Conservation (phyloP, 2,888 invertebrate species). For the Ophion ventricosus region DNA sequence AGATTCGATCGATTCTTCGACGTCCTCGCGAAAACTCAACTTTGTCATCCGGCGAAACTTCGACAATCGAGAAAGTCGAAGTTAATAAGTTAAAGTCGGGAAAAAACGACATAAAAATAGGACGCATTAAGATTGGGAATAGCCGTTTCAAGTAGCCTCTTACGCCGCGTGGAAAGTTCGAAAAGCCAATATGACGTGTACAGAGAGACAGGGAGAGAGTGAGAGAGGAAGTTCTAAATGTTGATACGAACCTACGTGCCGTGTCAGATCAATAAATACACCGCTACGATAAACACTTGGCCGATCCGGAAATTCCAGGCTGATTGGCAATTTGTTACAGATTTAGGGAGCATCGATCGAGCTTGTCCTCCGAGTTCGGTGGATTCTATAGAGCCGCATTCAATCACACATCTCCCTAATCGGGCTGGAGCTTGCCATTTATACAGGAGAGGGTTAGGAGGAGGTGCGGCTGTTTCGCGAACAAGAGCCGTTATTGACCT, state of each 20-base stretch:
- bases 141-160: constrained; percentile 3
- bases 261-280: constrained; percentile 1
- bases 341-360: constrained; percentile 43
- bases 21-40: not conserved
- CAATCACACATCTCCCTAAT: constrained; percentile 39
- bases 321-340: constrained; percentile 51
- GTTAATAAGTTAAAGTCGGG: constrained; percentile 27
- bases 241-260: constrained; percentile 4
- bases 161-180: constrained; percentile 17
- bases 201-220: not conserved
- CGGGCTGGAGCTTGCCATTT: not conserved
- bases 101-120: not conserved
- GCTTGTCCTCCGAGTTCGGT: not conserved
- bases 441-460: not conserved
- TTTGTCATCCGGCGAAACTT: not conserved
- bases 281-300: not conserved
- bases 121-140: constrained; percentile 6
- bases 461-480: constrained; percentile 8
- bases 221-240: not conserved
- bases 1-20: constrained; percentile 48
- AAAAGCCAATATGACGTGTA: constrained; percentile 38
- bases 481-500: constrained; percentile 24
- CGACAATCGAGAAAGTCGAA: constrained; percentile 10
- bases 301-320: constrained; percentile 28
- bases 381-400: not conserved